These are phyloP conservation scores for Eurytoma adleriae DNA, from an alignment of 2,888 invertebrate species.

Conservation along the genomic window DNA sequence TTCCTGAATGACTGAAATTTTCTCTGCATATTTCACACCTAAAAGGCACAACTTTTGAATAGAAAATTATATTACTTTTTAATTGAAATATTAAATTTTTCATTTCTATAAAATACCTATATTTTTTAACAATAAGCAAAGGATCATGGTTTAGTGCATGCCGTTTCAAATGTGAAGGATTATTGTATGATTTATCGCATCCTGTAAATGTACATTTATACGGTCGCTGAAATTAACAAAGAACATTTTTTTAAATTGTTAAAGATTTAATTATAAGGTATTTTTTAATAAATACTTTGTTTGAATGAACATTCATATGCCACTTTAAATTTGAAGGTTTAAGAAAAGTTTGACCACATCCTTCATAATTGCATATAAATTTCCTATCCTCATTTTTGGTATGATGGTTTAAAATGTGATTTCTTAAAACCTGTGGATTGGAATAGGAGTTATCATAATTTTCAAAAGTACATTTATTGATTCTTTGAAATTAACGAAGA, in stretches of 20 bases:
- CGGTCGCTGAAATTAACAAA: conserved; percentile 12
- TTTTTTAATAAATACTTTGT: neutral
- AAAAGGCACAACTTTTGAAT: neutral
- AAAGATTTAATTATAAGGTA: neutral
- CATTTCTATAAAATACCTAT: neutral
- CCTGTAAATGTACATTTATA: conserved; percentile 15
- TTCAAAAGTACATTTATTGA: conserved; percentile 9
- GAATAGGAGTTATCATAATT: neutral
- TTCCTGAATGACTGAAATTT: conserved; percentile 16
- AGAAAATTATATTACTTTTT: neutral
- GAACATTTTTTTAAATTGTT: neutral
- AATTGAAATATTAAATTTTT: neutral
- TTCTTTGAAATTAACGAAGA: neutral
- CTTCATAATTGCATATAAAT: neutral
- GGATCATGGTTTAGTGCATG: conserved; percentile 13
- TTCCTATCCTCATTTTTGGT: too few species aligned
- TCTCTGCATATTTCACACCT: conserved; percentile 29
- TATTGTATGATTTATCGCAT: conserved; percentile 37
- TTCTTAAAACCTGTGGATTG: neutral
- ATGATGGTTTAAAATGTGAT: neutral
- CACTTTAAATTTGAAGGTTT: conserved; percentile 5
- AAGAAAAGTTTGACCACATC: neutral
- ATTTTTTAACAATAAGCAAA: neutral
- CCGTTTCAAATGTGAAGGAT: conserved; percentile 29
- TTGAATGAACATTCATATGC: conserved; percentile 26